phyloP scores from a whole-genome alignment of 2,888 invertebrate genomes.

The Thelaira solivaga region DNA sequence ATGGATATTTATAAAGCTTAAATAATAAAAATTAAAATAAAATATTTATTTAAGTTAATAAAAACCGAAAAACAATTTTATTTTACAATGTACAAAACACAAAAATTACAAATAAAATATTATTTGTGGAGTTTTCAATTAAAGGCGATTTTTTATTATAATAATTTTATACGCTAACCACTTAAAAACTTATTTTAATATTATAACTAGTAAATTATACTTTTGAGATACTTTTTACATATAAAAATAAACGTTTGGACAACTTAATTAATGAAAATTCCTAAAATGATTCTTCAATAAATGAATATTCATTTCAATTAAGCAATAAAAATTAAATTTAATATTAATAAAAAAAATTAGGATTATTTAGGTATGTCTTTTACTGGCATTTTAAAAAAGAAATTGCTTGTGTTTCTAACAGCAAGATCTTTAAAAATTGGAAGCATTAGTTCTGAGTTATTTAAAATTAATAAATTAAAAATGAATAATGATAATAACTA shows the following conservation, averaged over 20 bases:
- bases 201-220: constrained; percentile 21
- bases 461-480: constrained; percentile 44
- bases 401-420: constrained; percentile 19
- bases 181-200: constrained; percentile 12
- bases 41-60: constrained; percentile 15
- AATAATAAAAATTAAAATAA: constrained; percentile 21
- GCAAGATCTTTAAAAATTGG: constrained; percentile 49
- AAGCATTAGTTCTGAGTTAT: constrained; percentile 59
- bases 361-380: constrained; percentile 47
- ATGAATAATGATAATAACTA: too few species aligned
- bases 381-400: constrained; percentile 31
- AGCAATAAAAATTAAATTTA: constrained; percentile 32
- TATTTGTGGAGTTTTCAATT: background rate
- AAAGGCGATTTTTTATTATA: constrained; percentile 41
- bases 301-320: constrained; percentile 10
- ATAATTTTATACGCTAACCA: background rate
- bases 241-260: constrained; percentile 38
- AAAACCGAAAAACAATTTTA: constrained; percentile 34
- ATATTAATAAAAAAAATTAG: constrained; percentile 48
- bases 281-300: constrained; percentile 44
- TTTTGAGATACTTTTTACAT: constrained; percentile 62
- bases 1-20: constrained; percentile 50
- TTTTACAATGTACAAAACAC: constrained; percentile 59
- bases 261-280: constrained; percentile 13
- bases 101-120: constrained; percentile 39